Percentiles rank a stretch among this genome's conserved stretches.
Evolutionary conservation across 2,113 vertebrate genomes (phyloP).

Genomic region (Chaenocephalus aceratus): DNA sequence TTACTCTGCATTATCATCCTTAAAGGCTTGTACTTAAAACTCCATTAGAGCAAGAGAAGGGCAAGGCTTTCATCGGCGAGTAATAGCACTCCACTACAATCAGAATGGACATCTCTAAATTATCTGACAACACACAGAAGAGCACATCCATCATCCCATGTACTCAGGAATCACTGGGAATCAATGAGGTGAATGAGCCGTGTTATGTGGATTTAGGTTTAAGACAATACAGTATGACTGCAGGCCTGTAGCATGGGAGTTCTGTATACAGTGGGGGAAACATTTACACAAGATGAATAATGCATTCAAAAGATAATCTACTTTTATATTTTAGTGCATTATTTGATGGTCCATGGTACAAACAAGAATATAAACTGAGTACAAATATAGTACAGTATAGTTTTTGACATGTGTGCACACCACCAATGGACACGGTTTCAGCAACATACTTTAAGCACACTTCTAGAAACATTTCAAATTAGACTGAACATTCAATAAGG

Average conservation of each 20-base stretch:
- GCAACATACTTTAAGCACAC: background rate
- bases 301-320: conserved; percentile 2
- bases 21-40: conserved; percentile 78
- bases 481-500: background rate
- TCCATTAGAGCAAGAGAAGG: conserved; percentile 75
- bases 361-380: background rate
- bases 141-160: conserved; percentile 66
- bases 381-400: background rate
- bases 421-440: background rate
- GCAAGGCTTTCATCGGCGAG: conserved; percentile 74
- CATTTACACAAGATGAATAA: conserved; percentile 10
- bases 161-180: conserved; percentile 54
- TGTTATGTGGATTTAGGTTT: conserved; percentile 26
- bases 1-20: conserved; percentile 78
- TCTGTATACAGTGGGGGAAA: background rate
- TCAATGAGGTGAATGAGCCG: conserved; percentile 65
- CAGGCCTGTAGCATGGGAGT: conserved; percentile 14
- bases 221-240: conserved; percentile 37
- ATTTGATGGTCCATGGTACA: conserved; percentile 10
- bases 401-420: background rate
- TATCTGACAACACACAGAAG: conserved; percentile 51
- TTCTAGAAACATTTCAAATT: background rate
- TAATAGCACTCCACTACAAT: conserved; percentile 76
- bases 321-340: background rate
- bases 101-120: conserved; percentile 69